A percentile compares a stretch with the other conserved stretches of the same genome.
These are phyloP conservation scores for Halcyon badia DNA, from an alignment of 2,797 vertebrate genomes.

Conservation along the genomic window DNA sequence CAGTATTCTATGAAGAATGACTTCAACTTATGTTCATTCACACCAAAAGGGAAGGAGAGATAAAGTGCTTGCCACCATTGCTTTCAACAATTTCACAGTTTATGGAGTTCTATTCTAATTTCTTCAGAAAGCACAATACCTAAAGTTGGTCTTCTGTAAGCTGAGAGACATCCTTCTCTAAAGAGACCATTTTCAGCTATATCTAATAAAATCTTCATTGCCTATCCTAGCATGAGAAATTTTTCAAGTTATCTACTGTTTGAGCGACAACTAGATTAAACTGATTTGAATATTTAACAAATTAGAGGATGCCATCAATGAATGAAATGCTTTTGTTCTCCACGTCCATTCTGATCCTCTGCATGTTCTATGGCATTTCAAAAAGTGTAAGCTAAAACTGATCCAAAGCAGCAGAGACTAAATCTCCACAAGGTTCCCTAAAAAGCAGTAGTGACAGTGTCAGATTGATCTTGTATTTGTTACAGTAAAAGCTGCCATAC, in stretches of 20 bases:
- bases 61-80: background rate
- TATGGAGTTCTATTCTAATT: background rate
- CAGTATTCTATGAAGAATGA: background rate
- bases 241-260: background rate
- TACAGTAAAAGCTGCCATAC: background rate
- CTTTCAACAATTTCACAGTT: background rate
- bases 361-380: background rate
- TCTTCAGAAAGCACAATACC: background rate
- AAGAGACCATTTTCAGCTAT: background rate
- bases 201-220: background rate
- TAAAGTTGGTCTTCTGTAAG: background rate
- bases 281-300: background rate
- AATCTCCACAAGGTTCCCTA: background rate
- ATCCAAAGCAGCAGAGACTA: background rate
- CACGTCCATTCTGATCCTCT: background rate
- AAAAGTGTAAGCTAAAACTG: background rate
- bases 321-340: background rate
- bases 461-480: fast-evolving
- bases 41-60: background rate
- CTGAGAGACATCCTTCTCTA: background rate
- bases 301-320: background rate
- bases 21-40: background rate
- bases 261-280: background rate
- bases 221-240: background rate
- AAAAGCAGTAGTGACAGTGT: background rate